Conservation (phyloP, 2,888 invertebrate species). For the Steromphala cineraria region DNA sequence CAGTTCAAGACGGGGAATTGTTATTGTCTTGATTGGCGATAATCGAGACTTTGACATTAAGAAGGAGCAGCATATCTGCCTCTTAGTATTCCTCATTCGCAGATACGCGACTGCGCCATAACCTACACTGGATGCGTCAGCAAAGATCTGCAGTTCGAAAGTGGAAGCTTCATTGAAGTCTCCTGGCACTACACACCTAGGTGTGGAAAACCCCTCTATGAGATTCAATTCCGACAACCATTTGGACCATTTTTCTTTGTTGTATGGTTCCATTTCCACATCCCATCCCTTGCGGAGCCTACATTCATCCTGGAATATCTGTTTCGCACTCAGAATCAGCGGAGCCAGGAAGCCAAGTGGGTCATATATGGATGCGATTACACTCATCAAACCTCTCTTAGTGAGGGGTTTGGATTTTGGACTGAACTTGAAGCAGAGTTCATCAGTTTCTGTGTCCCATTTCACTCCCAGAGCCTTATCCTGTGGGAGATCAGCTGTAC, state of each 20-base stretch:
- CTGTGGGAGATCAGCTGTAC: constrained; percentile 13
- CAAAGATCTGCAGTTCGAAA: constrained; percentile 5
- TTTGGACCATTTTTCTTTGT: background rate
- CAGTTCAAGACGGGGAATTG: constrained; percentile 15
- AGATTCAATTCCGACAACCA: background rate
- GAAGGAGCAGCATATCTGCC: background rate
- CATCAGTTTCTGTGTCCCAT: constrained; percentile 29
- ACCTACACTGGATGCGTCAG: background rate
- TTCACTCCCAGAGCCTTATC: constrained; percentile 36
- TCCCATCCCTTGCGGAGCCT: background rate
- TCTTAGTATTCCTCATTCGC: background rate
- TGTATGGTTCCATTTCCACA: background rate
- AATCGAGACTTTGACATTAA: background rate
- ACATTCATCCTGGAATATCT: background rate
- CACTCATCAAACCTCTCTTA: too few species aligned
- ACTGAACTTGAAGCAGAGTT: constrained; percentile 24
- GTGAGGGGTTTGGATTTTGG: background rate
- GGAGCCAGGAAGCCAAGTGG: constrained; percentile 16
- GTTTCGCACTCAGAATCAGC: background rate
- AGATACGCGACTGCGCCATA: constrained; percentile 8
- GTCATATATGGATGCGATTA: background rate
- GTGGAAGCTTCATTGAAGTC: background rate
- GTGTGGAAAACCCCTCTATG: background rate
- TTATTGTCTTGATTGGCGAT: background rate
- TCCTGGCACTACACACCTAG: too few species aligned